Evolutionary conservation across 1,140 invertebrate genomes (phyloP), one percentile per base, ranked within the genome.

Genomic region (Homarus americanus): DNA sequence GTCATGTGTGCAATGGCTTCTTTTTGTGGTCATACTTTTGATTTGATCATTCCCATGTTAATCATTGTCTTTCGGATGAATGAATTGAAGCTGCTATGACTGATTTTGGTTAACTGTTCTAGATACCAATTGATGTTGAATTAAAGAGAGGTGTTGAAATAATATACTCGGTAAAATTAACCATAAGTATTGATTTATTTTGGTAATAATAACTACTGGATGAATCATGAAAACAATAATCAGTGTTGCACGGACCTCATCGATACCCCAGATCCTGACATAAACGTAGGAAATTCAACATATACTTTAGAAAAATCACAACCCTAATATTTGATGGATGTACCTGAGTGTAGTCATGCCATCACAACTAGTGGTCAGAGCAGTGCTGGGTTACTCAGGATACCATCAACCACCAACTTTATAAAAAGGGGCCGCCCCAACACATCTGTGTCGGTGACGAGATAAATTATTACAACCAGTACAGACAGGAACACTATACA

Each of bases 401-500:
- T 69, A 12, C 0, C 1, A 69, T 24, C 63, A 32, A 32, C 28
- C n/a, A 69, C n/a, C 63, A 69, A 32, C 5, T 32, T 63, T 63
- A 63, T 63, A 63, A 34, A 69, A 69, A 32, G 9, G 24, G 28
- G 5, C n/a, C n/a, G 12, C 44, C n/a, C n/a, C 7, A 24, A 66
- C 58, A 15, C 20, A 58, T 4, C 4, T 58, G 12, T 58, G 53
- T 58, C 63, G 32, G n/a, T 24, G 3, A 32, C n/a, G 32, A 69
- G n/a, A 69, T 20, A 58, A 58, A 58, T 32, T 69, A 69, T n/a
- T 32, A 69, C 63, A 69, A 69, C 63, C n/a, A 69, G 63, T 69
- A 69, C 28, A 32, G 63, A 69, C 63, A 69, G n/a, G 63, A 32
- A 7, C 5, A 69, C 63, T 32, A 32, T 5, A 69, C 63, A 28